Evolutionary conservation across 2,113 vertebrate genomes (phyloP).

Genomic region (Capra hircus): DNA sequence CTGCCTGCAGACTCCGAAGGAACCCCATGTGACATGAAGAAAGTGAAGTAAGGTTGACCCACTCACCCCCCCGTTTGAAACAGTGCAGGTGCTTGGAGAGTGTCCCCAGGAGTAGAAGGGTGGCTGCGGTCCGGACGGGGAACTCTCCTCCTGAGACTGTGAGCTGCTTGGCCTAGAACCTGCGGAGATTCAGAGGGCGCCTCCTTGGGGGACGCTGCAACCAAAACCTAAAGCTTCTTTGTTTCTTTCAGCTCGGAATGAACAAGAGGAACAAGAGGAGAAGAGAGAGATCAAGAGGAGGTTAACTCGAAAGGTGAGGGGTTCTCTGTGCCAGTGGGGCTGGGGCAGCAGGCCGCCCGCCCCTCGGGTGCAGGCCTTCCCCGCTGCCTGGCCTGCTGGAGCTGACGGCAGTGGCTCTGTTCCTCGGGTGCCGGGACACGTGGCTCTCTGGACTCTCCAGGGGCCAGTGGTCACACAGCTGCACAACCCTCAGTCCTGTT

Average conservation of each 20-base stretch:
- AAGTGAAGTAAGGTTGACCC: not conserved
- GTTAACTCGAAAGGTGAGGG: constrained; percentile 94
- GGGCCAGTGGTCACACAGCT: too few relatives aligned
- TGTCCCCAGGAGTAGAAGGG: not conserved
- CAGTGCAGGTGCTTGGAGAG: not conserved
- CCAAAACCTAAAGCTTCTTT: constrained; percentile 30
- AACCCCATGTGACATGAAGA: not conserved
- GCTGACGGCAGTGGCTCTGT: rapidly evolving
- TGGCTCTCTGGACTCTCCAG: not conserved
- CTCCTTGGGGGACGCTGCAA: rapidly evolving
- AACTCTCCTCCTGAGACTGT: not conserved
- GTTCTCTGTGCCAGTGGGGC: not conserved
- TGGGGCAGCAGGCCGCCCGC: not conserved
- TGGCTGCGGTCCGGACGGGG: not conserved
- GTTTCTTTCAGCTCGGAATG: constrained; percentile 92
- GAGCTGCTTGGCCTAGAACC: not conserved
- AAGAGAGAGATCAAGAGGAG: constrained; percentile 97
- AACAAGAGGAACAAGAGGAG: constrained; percentile 98
- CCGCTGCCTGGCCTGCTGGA: rapidly evolving
- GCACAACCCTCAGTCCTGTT: not conserved
- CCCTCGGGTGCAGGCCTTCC: not conserved
- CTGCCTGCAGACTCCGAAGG: not conserved
- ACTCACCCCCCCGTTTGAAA: not conserved
- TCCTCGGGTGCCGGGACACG: rapidly evolving
- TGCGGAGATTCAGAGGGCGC: not conserved